Conservation (phyloP, 2,113 vertebrate species). For the Morone chrysops region DNA sequence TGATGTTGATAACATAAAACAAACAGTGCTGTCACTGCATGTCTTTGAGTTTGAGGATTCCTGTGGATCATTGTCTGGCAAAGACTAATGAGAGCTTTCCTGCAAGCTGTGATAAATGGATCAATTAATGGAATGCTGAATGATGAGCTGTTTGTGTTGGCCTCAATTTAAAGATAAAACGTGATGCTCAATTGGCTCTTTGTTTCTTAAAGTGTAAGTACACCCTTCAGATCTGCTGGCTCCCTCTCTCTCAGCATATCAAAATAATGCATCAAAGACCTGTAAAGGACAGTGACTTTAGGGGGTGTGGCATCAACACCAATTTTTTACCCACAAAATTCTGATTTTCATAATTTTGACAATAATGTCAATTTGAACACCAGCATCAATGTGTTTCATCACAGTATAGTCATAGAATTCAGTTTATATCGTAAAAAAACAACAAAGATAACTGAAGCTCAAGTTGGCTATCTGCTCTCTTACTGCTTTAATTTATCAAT, state of each 20-base stretch:
- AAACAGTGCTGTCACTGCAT: not conserved
- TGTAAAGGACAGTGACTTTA: too few relatives aligned
- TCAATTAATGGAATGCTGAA: conserved; percentile 11
- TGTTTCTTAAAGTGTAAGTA: too few relatives aligned
- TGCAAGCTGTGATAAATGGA: conserved; percentile 35
- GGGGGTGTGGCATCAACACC: too few relatives aligned
- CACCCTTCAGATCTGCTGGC: too few relatives aligned
- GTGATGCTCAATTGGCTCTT: too few relatives aligned
- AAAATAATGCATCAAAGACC: too few relatives aligned
- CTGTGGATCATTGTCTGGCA: not conserved
- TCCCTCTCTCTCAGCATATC: too few relatives aligned
- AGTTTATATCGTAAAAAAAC: not conserved
- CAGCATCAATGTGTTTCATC: not conserved
- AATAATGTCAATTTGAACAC: too few relatives aligned
- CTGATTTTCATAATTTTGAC: too few relatives aligned
- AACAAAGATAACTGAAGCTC: not conserved
- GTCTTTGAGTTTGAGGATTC: conserved; percentile 22
- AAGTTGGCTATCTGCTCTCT: not conserved
- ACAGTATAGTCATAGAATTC: not conserved
- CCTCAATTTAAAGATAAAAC: too few relatives aligned
- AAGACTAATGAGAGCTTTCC: not conserved
- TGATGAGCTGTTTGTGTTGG: not conserved
- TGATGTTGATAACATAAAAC: not conserved
- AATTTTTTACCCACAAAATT: too few relatives aligned
- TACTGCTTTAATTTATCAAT: not conserved